phyloP scores from a whole-genome alignment of 2,797 vertebrate species.

The Peromyscus attwateri region DNA sequence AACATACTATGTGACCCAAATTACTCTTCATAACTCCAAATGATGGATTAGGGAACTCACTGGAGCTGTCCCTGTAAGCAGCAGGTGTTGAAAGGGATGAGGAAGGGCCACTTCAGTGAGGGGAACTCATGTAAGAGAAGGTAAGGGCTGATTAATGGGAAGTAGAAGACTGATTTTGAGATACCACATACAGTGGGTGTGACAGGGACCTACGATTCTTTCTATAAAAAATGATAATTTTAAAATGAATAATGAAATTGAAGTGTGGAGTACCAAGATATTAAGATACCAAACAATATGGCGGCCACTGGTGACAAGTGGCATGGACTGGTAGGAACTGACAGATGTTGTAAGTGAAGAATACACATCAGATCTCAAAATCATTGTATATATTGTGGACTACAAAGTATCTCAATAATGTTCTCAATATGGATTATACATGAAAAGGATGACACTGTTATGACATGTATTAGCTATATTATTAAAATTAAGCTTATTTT shows the following conservation, averaged over 20 bases:
- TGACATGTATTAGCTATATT: neutral
- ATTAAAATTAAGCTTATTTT: constrained; percentile 17
- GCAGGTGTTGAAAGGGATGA: neutral
- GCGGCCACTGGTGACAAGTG: neutral
- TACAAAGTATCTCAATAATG: neutral
- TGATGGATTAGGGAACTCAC: constrained; percentile 17
- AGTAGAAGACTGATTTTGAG: neutral
- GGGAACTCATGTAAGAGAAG: neutral
- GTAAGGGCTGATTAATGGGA: neutral
- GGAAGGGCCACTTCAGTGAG: neutral
- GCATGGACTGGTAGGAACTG: neutral
- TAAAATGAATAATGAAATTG: neutral
- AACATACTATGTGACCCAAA: neutral
- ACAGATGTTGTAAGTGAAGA: neutral
- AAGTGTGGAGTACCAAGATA: neutral
- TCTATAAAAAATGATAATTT: neutral
- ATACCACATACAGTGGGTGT: neutral
- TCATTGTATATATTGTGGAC: neutral
- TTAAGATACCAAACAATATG: neutral
- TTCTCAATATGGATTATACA: neutral
- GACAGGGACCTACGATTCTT: neutral
- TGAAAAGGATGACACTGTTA: neutral
- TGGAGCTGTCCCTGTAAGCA: neutral
- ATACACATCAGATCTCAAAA: neutral
- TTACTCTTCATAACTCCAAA: neutral